Percentiles rank a stretch among this genome's conserved stretches.
phyloP scores from a whole-genome alignment of 2,113 vertebrate genomes.

The Nansenia antarctica region DNA sequence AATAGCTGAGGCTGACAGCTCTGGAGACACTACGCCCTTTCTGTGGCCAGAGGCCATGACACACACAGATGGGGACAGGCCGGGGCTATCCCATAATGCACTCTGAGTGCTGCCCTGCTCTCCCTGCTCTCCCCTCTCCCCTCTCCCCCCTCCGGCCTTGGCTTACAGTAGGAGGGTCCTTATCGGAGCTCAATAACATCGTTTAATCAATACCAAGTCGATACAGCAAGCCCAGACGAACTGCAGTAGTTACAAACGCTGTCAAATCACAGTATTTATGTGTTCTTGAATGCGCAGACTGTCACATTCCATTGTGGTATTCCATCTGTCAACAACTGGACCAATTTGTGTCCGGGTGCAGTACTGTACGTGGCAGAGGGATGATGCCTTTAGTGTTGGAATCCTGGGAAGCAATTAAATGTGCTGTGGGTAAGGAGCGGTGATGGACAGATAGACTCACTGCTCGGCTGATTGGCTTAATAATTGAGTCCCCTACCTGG shows the following conservation, averaged over 20 bases:
- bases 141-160: conserved; percentile 22
- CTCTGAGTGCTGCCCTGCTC: conserved; percentile 9
- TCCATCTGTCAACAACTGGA: conserved; percentile 52
- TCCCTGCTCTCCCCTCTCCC: conserved; percentile 15
- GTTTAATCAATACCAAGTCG: too few species aligned
- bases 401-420: conserved; percentile 62
- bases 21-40: conserved; percentile 18
- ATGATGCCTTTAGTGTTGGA: conserved; percentile 43
- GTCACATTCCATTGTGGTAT: conserved; percentile 30
- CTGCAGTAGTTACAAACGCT: too few species aligned
- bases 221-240: too few species aligned
- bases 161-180: conserved; percentile 21
- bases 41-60: conserved; percentile 16
- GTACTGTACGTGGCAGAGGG: conserved; percentile 31
- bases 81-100: conserved; percentile 34
- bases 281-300: too few species aligned
- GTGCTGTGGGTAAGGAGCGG: conserved; percentile 29
- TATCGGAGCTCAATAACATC: not conserved
- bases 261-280: too few species aligned
- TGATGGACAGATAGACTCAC: conserved; percentile 67
- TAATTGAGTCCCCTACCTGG: conserved; percentile 73
- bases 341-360: conserved; percentile 42
- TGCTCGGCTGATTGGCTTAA: not conserved
- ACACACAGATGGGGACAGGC: not conserved
- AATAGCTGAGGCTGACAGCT: conserved; percentile 31